These are phyloP conservation scores for Calypte anna DNA, from an alignment of 2,113 vertebrate genomes.

Conservation along the genomic window DNA sequence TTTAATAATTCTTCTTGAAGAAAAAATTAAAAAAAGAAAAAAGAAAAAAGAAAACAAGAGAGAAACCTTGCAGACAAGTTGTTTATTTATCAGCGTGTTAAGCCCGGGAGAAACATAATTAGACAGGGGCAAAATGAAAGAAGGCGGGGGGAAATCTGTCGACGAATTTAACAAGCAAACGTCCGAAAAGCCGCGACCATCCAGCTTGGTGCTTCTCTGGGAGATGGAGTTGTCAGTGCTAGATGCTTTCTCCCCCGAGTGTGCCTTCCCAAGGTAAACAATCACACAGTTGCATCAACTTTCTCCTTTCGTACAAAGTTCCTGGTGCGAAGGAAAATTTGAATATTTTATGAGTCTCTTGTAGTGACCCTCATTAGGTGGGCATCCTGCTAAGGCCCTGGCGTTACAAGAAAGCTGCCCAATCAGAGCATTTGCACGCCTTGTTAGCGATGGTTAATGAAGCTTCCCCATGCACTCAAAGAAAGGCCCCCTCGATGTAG, in stretches of 20 bases:
- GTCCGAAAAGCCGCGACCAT: not conserved
- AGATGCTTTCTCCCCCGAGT: slow-evolving; percentile 42
- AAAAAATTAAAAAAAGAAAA: not conserved
- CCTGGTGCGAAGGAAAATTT: slow-evolving; percentile 76
- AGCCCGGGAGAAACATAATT: slow-evolving; percentile 14
- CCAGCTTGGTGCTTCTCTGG: not conserved
- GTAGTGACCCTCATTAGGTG: slow-evolving; percentile 98
- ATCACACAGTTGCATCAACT: slow-evolving; percentile 75
- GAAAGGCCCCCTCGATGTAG: slow-evolving; percentile 90
- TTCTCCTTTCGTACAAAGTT: slow-evolving; percentile 75
- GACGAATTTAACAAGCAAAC: not conserved
- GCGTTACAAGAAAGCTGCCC: slow-evolving; percentile 93
- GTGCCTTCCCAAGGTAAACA: slow-evolving; percentile 69
- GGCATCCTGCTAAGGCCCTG: slow-evolving; percentile 93
- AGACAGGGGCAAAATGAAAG: not conserved
- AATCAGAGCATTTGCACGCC: slow-evolving; percentile 97
- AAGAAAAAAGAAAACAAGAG: not conserved
- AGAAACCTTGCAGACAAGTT: slow-evolving; percentile 14
- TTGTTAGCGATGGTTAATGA: slow-evolving; percentile 99
- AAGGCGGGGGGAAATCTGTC: not conserved
- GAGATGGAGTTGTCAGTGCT: not conserved
- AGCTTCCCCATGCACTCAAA: slow-evolving; percentile 89
- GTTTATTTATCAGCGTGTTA: slow-evolving; percentile 32
- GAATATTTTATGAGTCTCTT: slow-evolving; percentile 84
- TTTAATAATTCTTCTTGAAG: slow-evolving; percentile 45